Conservation (phyloP, 2,113 vertebrate genomes). For the Jacana jacana region DNA sequence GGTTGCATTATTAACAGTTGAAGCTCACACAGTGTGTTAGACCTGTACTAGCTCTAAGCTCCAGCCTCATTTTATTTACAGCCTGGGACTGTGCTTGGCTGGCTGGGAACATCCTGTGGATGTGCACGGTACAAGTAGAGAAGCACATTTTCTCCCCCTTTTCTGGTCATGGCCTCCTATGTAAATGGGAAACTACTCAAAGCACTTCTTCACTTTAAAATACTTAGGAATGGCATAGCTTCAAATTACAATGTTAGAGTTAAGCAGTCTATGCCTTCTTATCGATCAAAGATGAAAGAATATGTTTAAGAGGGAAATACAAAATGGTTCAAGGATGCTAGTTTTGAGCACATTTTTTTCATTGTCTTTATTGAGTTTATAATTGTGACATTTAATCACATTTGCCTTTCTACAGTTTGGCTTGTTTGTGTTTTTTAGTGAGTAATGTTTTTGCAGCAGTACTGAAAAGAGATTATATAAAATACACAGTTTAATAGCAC, state of each 20-base stretch:
- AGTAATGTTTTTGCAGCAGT: neutral
- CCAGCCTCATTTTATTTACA: neutral
- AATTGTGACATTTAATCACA: neutral
- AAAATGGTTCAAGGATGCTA: neutral
- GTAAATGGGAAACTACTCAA: neutral
- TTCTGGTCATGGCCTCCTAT: neutral
- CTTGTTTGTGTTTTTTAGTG: neutral
- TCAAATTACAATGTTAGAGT: neutral
- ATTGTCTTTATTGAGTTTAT: neutral
- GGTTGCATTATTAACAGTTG: neutral
- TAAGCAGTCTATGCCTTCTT: neutral
- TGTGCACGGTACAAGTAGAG: accelerated
- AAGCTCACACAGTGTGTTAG: neutral
- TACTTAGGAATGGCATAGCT: neutral
- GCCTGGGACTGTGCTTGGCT: neutral
- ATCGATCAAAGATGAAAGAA: neutral
- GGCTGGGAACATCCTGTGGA: neutral
- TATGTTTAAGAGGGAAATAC: neutral
- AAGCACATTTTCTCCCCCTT: neutral
- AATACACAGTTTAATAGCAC: neutral
- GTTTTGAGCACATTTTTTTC: neutral
- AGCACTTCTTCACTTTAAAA: neutral
- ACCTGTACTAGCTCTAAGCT: neutral
- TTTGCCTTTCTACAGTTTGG: neutral
- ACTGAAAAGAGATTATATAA: neutral